Evolutionary conservation across 2,888 invertebrate species (phyloP), one percentile per base, ranked within the genome.

Genomic region (Melipona beecheii): DNA sequence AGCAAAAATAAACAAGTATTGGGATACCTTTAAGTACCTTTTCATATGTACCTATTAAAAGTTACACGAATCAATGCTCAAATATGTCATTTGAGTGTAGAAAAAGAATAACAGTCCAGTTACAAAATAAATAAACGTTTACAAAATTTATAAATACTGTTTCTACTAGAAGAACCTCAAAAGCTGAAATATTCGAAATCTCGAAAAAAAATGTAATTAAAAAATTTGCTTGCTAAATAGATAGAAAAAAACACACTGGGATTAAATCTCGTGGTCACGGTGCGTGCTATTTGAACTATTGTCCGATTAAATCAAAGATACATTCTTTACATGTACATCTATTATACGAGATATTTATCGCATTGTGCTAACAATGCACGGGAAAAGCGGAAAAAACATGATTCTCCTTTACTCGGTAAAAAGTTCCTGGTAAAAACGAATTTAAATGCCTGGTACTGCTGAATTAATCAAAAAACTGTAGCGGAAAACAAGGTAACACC

Each of bases 391-490:
- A 58, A 60, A 60, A 60, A 24, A 9, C 24, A 6, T 17, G 24
- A 15, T 2, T 60, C 24, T 17, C 4, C 13, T 13, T 31, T 2
- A 4, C 21, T 31, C 5, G 19, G 27, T 21, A 19, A n/a, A 0
- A 24, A 36, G 13, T 2, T 21, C 1, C 36, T n/a, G 2, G 5
- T 17, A 11, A 49, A 50, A 72, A 68, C 52, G 52, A 27, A 75
- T 81, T 84, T 84, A 84, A 81, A 83, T 81, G 43, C 54, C 75
- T 24, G 24, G 49, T 58, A 65, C 62, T 43, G 24, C 50, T 69
- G 74, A 71, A 75, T 77, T 80, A 80, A 71, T 84, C 64, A 65
- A 84, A 78, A 43, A 80, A 81, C 49, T 81, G 68, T 75, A 84
- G 76, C 72, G 84, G 75, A 71, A 72, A 81, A 60, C 62, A 49